Percentiles rank a stretch among this genome's conserved stretches.
Evolutionary conservation across 1,140 invertebrate genomes (phyloP).

Genomic region (Babylonia areolata): DNA sequence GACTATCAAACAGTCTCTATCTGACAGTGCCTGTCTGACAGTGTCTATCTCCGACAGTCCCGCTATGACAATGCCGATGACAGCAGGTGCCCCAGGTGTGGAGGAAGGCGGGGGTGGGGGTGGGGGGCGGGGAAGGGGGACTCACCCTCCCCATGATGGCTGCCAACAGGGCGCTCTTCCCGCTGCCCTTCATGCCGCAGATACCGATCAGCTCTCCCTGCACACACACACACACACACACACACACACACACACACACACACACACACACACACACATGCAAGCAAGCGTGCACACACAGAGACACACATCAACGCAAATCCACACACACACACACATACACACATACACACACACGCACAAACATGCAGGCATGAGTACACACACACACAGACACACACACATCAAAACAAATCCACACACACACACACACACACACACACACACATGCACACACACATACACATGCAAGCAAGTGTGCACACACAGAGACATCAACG

Average conservation of each 20-base stretch:
- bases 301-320: background rate
- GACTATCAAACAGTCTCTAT: too few species aligned
- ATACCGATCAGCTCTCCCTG: conserved; percentile 82
- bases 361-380: background rate
- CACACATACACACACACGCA: background rate
- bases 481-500: too few species aligned
- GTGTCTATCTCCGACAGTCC: too few species aligned
- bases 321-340: background rate
- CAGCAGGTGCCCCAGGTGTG: too few species aligned
- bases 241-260: background rate
- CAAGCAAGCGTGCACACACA: conserved; percentile 4
- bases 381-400: conserved; percentile 6
- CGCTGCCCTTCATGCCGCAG: conserved; percentile 90
- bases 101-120: too few species aligned
- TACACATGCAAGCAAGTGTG: background rate
- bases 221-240: conserved; percentile 27
- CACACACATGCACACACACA: background rate
- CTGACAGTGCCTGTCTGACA: too few species aligned
- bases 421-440: background rate
- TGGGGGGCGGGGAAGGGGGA: too few species aligned
- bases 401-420: background rate
- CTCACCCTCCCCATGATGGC: conserved; percentile 91
- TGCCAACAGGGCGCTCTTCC: conserved; percentile 92
- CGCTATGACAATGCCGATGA: too few species aligned
- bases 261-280: background rate